These are phyloP conservation scores for Eurosta solidaginis DNA, from an alignment of 1,140 invertebrate genomes.

Conservation along the genomic window DNA sequence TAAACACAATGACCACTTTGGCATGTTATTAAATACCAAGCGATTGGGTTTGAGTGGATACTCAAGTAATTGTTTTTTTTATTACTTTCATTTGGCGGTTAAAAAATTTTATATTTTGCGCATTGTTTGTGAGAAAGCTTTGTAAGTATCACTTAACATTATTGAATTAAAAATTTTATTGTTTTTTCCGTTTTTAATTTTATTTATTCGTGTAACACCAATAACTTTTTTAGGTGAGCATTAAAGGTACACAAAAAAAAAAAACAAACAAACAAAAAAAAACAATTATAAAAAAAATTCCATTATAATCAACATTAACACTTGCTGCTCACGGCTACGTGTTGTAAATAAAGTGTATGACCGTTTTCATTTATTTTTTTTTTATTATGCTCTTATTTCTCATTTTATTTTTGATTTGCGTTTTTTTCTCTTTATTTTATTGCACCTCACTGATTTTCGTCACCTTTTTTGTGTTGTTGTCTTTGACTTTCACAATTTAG, in stretches of 20 bases:
- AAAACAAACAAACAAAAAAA: not conserved
- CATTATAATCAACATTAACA: too few relatives aligned
- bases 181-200: not conserved
- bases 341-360: not conserved
- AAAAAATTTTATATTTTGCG: not conserved
- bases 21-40: too few relatives aligned
- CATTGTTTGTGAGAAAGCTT: not conserved
- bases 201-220: too few relatives aligned
- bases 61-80: too few relatives aligned
- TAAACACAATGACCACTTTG: too few relatives aligned
- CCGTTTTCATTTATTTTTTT: not conserved
- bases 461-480: not conserved
- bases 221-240: not conserved
- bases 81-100: not conserved
- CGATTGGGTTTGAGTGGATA: too few relatives aligned
- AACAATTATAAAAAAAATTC: not conserved
- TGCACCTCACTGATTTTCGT: not conserved
- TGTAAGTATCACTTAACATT: not conserved
- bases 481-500: conserved; percentile 26
- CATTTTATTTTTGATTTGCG: not conserved
- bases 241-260: not conserved
- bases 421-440: not conserved
- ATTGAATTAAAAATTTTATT: not conserved
- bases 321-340: not conserved
- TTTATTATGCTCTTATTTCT: not conserved